A percentile compares a stretch with the other conserved stretches of the same genome.
Evolutionary conservation across 2,797 vertebrate genomes (phyloP).

Genomic region (Somateria mollissima): DNA sequence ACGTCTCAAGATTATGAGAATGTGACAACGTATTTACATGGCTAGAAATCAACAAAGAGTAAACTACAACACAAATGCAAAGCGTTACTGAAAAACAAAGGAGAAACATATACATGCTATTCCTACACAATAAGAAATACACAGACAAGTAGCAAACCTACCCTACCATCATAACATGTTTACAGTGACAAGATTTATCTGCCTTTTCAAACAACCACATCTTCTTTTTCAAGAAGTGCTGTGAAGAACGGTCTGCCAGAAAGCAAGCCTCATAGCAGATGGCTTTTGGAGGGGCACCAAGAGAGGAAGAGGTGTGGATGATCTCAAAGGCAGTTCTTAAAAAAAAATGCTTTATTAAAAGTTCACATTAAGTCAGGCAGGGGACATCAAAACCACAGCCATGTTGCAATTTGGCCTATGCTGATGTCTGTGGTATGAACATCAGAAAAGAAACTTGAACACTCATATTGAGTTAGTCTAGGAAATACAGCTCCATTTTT

Average conservation of each 20-base stretch:
- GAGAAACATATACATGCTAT: neutral
- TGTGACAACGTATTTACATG: neutral
- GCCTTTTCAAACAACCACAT: constrained; percentile 24
- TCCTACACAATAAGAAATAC: neutral
- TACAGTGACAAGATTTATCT: neutral
- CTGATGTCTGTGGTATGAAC: neutral
- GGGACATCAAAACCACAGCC: neutral
- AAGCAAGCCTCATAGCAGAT: neutral
- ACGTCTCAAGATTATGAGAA: neutral
- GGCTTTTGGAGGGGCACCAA: neutral
- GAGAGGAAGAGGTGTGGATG: constrained; percentile 17
- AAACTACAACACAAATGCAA: neutral
- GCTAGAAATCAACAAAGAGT: neutral
- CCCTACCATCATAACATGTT: neutral
- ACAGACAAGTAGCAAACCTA: neutral
- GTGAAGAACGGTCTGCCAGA: constrained; percentile 11
- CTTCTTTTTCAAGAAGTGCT: neutral
- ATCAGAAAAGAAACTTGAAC: neutral
- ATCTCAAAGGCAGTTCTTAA: neutral
- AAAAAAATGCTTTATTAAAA: neutral
- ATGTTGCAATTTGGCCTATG: neutral
- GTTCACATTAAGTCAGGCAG: neutral
- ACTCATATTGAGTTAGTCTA: neutral
- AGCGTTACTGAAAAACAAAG: neutral
- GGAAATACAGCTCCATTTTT: neutral